phyloP scores from a whole-genome alignment of 2,113 vertebrate genomes.

The Cyanistes caeruleus region DNA sequence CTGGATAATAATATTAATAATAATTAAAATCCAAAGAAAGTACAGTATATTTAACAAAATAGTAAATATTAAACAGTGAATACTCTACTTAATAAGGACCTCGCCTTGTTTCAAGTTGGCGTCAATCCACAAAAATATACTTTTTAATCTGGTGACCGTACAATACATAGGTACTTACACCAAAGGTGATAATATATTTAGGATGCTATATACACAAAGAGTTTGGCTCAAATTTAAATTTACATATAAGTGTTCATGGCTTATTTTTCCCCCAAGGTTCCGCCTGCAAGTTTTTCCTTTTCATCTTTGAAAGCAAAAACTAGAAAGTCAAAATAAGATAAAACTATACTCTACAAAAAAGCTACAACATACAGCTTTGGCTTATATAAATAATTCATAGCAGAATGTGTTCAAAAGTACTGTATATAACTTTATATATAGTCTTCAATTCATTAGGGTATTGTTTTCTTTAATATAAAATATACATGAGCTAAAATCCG shows the following conservation, averaged over 20 bases:
- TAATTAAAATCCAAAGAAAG: conserved; percentile 88
- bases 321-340: conserved; percentile 87
- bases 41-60: conserved; percentile 95
- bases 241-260: conserved; percentile 99
- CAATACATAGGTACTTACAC: conserved; percentile 92
- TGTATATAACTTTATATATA: conserved; percentile 88
- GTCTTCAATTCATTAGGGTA: conserved; percentile 91
- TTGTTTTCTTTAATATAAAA: conserved; percentile 87
- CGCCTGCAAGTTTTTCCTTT: conserved; percentile 87
- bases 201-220: conserved; percentile 96
- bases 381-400: conserved; percentile 97
- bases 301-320: conserved; percentile 86
- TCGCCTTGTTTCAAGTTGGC: conserved; percentile 90
- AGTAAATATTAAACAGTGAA: conserved; percentile 95
- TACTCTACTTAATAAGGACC: conserved; percentile 92
- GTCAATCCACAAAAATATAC: conserved; percentile 99
- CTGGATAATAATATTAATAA: conserved; percentile 82
- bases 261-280: conserved; percentile 94
- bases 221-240: conserved; percentile 98
- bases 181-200: conserved; percentile 94
- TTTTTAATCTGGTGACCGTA: conserved; percentile 93
- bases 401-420: conserved; percentile 91
- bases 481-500: conserved; percentile 86
- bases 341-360: conserved; percentile 89
- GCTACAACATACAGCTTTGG: conserved; percentile 94